These are phyloP conservation scores for Ochotona princeps DNA, from an alignment of 2,113 vertebrate genomes.

Conservation along the genomic window DNA sequence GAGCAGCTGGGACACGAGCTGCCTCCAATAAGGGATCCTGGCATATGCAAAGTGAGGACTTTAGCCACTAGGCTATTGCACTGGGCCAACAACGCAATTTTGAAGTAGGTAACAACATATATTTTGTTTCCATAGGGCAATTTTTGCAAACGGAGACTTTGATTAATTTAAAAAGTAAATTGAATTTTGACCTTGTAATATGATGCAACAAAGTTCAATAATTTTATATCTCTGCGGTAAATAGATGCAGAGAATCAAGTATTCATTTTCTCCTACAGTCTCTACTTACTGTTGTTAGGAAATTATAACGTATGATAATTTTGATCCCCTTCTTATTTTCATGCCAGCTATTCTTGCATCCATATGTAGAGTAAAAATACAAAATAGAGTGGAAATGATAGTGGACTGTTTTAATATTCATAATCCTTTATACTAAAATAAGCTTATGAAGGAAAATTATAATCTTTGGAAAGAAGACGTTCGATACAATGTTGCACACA, in stretches of 20 bases:
- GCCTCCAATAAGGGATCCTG: too few species aligned
- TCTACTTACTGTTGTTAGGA: conserved; percentile 29
- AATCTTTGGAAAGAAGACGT: conserved; percentile 47
- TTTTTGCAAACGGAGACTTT: conserved; percentile 19
- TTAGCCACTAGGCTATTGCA: too few species aligned
- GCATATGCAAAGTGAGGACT: too few species aligned
- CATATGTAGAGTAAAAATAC: conserved; percentile 15
- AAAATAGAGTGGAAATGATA: conserved; percentile 20
- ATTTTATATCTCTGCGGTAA: background rate
- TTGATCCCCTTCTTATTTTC: conserved; percentile 26
- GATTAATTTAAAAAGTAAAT: background rate
- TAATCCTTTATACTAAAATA: conserved; percentile 50
- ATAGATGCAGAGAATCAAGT: background rate
- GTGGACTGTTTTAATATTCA: conserved; percentile 44
- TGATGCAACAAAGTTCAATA: background rate
- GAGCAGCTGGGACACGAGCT: too few species aligned
- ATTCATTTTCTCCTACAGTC: background rate
- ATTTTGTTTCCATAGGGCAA: background rate
- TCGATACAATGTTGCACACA: conserved; percentile 70
- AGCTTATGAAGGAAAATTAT: conserved; percentile 66
- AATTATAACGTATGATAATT: conserved; percentile 53
- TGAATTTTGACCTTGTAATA: conserved; percentile 20
- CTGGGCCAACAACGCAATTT: background rate
- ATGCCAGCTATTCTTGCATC: background rate
- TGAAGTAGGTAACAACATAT: background rate